These are phyloP conservation scores for Chouioia cunea DNA, from an alignment of 2,888 invertebrate species.

Conservation along the genomic window DNA sequence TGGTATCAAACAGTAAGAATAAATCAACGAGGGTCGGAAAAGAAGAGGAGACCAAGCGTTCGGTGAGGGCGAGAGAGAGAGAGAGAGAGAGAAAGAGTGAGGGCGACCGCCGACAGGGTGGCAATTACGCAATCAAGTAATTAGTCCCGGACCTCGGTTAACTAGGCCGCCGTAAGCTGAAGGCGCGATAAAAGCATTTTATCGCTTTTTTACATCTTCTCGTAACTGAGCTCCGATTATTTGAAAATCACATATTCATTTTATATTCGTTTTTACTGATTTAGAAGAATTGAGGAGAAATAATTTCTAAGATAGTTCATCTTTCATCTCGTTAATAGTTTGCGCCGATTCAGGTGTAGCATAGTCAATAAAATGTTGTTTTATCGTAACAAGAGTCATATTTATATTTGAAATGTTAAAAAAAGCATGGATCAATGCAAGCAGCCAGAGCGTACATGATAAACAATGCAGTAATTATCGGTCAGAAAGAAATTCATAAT, in stretches of 20 bases:
- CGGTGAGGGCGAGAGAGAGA: slow-evolving; percentile 43
- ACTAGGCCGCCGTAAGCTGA: slow-evolving; percentile 56
- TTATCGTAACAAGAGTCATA: too few species aligned
- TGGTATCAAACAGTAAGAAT: slow-evolving; percentile 50
- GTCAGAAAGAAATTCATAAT: slow-evolving; percentile 28
- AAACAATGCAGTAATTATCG: slow-evolving; percentile 15
- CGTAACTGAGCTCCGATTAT: slow-evolving; percentile 16
- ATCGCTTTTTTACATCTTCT: slow-evolving; percentile 23
- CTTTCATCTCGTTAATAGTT: too few species aligned
- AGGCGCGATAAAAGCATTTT: slow-evolving; percentile 51
- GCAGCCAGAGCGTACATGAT: too few species aligned
- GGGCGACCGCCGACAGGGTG: slow-evolving; percentile 56
- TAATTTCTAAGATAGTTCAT: too few species aligned
- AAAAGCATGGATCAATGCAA: too few species aligned
- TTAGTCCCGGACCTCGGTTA: slow-evolving; percentile 65
- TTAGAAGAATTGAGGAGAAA: too few species aligned
- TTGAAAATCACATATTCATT: too few species aligned
- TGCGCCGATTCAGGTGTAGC: too few species aligned
- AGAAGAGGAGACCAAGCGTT: slow-evolving; percentile 49
- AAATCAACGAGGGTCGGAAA: slow-evolving; percentile 58
- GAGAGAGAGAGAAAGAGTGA: too few species aligned
- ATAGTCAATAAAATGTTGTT: too few species aligned
- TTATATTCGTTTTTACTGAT: too few species aligned
- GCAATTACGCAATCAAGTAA: slow-evolving; percentile 67
- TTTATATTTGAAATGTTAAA: too few species aligned